A percentile compares a stretch with the other conserved stretches of the same genome.
These are phyloP conservation scores for Pristionchus mayeri DNA, from an alignment of 2,888 invertebrate genomes.

Conservation along the genomic window DNA sequence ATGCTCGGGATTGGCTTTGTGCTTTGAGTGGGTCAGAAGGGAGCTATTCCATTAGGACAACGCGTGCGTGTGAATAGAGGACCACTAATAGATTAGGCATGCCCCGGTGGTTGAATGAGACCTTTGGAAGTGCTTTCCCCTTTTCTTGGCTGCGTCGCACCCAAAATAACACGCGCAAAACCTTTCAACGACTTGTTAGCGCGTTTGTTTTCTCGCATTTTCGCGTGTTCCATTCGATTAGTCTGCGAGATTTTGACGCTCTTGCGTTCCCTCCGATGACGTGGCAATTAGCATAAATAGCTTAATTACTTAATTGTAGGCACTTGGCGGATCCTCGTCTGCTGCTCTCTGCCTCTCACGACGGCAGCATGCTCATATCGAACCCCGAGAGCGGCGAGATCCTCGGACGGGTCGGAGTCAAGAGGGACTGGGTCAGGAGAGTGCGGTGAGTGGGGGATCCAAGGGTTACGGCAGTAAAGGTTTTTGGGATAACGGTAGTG, in stretches of 20 bases:
- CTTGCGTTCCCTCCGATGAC: too few relatives aligned
- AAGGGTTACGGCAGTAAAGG: too few relatives aligned
- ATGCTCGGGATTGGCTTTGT: background rate
- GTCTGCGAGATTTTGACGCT: too few relatives aligned
- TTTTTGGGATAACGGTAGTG: too few relatives aligned
- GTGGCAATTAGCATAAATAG: too few relatives aligned
- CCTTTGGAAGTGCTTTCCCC: conserved; percentile 13
- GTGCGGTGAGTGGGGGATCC: conserved; percentile 49
- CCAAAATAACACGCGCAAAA: too few relatives aligned
- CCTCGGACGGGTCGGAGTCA: conserved; percentile 55
- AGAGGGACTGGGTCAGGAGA: conserved; percentile 56
- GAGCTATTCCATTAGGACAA: background rate
- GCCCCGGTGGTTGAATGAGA: background rate
- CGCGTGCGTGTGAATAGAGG: background rate
- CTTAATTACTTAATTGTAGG: conserved; percentile 50
- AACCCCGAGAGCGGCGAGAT: conserved; percentile 56
- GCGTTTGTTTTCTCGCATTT: too few relatives aligned
- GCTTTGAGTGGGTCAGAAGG: background rate
- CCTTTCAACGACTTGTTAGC: too few relatives aligned
- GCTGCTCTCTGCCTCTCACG: conserved; percentile 56
- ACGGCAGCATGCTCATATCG: conserved; percentile 56
- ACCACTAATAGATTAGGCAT: background rate
- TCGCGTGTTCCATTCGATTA: too few relatives aligned
- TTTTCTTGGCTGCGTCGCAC: too few relatives aligned
- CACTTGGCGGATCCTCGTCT: conserved; percentile 54